Evolutionary conservation across 2,888 invertebrate species (phyloP).

Genomic region (Tenthredo amoena): DNA sequence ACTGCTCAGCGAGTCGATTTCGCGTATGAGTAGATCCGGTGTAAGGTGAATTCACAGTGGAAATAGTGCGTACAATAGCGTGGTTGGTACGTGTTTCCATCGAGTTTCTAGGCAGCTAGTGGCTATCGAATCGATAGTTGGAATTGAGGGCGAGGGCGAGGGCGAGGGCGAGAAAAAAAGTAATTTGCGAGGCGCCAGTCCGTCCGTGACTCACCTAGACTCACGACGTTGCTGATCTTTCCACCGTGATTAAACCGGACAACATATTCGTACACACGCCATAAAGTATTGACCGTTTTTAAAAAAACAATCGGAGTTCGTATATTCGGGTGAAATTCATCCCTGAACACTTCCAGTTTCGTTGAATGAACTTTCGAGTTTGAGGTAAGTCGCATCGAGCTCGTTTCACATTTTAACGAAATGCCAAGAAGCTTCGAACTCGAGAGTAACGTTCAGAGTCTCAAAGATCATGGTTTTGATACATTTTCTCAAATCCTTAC

Average conservation of each 20-base stretch:
- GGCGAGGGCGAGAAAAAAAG: not conserved
- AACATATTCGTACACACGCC: not conserved
- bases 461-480: too few relatives aligned
- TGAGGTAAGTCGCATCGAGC: not conserved
- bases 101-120: not conserved
- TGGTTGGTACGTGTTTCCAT: slow-evolving; percentile 24
- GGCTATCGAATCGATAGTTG: slow-evolving; percentile 35
- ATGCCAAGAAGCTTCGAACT: not conserved
- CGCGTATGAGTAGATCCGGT: not conserved
- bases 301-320: not conserved
- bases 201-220: slow-evolving; percentile 17
- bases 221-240: not conserved
- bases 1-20: not conserved
- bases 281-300: not conserved
- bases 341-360: not conserved
- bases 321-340: not conserved
- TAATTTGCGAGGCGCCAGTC: slow-evolving; percentile 17
- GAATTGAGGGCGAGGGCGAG: slow-evolving; percentile 3
- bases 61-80: not conserved
- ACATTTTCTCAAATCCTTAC: too few relatives aligned
- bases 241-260: not conserved
- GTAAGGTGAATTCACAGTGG: not conserved
- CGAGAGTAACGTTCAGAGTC: not conserved
- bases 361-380: not conserved
- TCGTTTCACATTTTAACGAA: not conserved